These are phyloP conservation scores for Aphidius ervi DNA, from an alignment of 1,140 invertebrate genomes.

Conservation along the genomic window DNA sequence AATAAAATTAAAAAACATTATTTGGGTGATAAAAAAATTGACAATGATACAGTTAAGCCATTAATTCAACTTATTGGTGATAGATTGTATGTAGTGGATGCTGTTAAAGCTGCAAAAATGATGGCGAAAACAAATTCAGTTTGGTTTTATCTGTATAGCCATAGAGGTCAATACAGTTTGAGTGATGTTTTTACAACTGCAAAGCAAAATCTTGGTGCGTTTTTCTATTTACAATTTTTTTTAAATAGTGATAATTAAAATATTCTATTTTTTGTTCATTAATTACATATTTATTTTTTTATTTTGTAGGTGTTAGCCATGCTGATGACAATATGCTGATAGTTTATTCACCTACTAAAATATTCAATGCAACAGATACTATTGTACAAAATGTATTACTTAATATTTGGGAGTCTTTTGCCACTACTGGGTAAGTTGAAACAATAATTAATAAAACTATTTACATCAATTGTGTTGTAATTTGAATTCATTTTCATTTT, in stretches of 20 bases:
- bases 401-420: not conserved
- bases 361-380: not conserved
- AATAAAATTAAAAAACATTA: slow-evolving; percentile 58
- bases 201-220: not conserved
- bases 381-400: not conserved
- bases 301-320: not conserved
- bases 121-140: slow-evolving; percentile 57
- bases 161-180: slow-evolving; percentile 39
- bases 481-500: not conserved
- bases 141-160: slow-evolving; percentile 59
- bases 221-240: no score
- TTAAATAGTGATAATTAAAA: no score
- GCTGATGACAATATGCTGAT: not conserved
- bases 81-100: slow-evolving; percentile 55
- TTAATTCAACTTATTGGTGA: slow-evolving; percentile 57
- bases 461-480: not conserved
- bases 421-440: not conserved
- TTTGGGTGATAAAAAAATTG: slow-evolving; percentile 51
- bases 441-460: not conserved
- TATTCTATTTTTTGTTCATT: no score
- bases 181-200: not conserved
- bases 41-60: slow-evolving; percentile 25
- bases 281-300: no score
- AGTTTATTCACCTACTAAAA: not conserved
- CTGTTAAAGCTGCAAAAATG: slow-evolving; percentile 54